phyloP scores from a whole-genome alignment of 2,797 vertebrate genomes.

The Brachyalestes nurse region DNA sequence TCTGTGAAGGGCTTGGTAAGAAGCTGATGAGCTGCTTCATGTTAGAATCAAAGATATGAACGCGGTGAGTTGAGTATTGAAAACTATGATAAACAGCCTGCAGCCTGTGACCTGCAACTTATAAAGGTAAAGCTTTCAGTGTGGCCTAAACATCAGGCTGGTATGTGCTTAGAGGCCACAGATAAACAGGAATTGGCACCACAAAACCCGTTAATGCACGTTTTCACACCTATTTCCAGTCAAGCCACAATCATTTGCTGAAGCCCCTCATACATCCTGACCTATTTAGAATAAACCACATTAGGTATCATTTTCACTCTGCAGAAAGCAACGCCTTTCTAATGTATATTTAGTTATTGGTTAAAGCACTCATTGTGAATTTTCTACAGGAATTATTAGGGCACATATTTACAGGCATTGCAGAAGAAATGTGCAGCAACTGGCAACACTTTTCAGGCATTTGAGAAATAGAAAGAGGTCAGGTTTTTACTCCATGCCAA shows the following conservation, averaged over 20 bases:
- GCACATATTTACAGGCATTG: too few species aligned
- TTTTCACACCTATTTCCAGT: neutral
- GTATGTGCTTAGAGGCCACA: neutral
- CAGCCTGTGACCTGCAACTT: neutral
- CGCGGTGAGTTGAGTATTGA: too few species aligned
- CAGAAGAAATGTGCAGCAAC: too few species aligned
- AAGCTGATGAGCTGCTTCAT: too few species aligned
- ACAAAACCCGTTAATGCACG: neutral
- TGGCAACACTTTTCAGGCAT: too few species aligned
- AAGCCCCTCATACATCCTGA: neutral
- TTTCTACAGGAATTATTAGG: too few species aligned
- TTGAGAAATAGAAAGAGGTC: too few species aligned
- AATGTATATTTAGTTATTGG: neutral
- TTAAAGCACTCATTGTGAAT: too few species aligned
- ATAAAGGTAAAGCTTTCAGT: neutral
- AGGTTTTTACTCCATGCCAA: too few species aligned
- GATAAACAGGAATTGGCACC: neutral
- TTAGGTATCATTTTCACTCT: neutral
- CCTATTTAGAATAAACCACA: neutral
- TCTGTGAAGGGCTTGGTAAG: too few species aligned
- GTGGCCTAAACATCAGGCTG: neutral
- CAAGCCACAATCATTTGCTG: neutral
- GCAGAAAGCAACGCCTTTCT: neutral
- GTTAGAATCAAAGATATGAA: too few species aligned
- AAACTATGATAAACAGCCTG: too few species aligned